Base-by-base conservation (phyloP, 2,797 vertebrate genomes). In the Phoeniculus purpureus region DNA sequence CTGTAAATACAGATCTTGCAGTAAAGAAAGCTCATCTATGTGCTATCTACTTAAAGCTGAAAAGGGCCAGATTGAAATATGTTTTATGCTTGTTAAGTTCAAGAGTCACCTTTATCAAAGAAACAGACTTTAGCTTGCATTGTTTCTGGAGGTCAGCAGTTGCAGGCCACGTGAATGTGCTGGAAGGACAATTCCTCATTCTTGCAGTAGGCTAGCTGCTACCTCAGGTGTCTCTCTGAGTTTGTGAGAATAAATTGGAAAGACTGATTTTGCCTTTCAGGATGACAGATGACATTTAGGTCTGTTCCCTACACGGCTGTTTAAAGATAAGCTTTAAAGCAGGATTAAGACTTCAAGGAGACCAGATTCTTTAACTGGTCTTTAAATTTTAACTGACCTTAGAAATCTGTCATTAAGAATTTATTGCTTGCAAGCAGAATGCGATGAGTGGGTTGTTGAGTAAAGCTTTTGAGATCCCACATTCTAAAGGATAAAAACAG, bases 381-480 rank as follows among this genome's bases (percentile, higher is more conserved):
- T 87, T 84, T 74, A 75, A 87, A 47, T 81, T 84, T 86, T 93
- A 87, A 81, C 67, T 79, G 77, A 50, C n/a, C 43, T 88, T 68
- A 65, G 55, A 85, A 80, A 60, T 86, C 20, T 71, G 26, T 59
- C 45, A 32, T 74, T 74, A 80, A 87, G 68, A 74, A 45, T 68
- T 51, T 68, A 31, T 37, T 78, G 23, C 59, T 93, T 21, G 13
- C 43, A 72, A 90, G 34, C 29, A 81, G 20, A 90, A 58, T 31
- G 6, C 3, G 4, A 16, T 40, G 59, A 56, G 61, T 56, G 34
- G 51, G 34, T 70, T 80, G 13, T 25, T 85, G 61, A 72, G 31
- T 73, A 75, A 79, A 55, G n/a, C 31, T 85, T 88, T 75, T 82
- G 73, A 68, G 55, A 80, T 34, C 26, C 2, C 3, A 13, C 68